Conservation (phyloP, 1,140 invertebrate species). For the Drosophila watanabei region DNA sequence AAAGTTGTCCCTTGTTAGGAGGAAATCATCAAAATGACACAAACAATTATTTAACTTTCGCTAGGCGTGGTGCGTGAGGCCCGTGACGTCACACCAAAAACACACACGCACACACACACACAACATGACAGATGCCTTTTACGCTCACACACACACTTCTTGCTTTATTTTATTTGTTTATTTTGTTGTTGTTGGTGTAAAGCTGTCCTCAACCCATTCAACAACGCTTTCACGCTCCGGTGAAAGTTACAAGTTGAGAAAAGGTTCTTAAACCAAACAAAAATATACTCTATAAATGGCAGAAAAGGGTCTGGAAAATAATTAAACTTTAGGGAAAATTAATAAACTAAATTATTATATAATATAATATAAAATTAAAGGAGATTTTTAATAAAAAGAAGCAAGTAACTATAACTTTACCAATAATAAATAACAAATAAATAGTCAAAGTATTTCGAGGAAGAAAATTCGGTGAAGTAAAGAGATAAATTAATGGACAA, state of each 20-base stretch:
- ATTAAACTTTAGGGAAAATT: background rate
- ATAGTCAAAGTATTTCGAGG: no score
- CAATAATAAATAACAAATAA: background rate
- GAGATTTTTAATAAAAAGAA: background rate
- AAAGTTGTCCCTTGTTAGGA: conserved; percentile 75
- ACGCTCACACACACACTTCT: background rate
- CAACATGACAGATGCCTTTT: conserved; percentile 49
- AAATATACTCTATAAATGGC: background rate
- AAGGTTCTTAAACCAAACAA: background rate
- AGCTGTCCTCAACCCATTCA: conserved; percentile 8
- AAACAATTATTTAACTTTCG: conserved; percentile 84
- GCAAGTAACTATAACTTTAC: no score
- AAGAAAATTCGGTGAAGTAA: no score
- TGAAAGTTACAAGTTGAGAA: conserved; percentile 57
- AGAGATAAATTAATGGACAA: no score
- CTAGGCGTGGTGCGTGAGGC: conserved; percentile 71
- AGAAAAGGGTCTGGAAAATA: background rate
- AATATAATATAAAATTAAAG: background rate
- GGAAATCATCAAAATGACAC: conserved; percentile 83
- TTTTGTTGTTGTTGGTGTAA: background rate
- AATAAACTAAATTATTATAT: background rate
- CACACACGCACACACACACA: conserved; percentile 17
- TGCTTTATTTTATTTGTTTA: conserved; percentile 1
- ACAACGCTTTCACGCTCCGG: conserved; percentile 42
- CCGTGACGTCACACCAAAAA: conserved; percentile 59